phyloP scores from a whole-genome alignment of 1,140 invertebrate species.

The Nilaparvata lugens region DNA sequence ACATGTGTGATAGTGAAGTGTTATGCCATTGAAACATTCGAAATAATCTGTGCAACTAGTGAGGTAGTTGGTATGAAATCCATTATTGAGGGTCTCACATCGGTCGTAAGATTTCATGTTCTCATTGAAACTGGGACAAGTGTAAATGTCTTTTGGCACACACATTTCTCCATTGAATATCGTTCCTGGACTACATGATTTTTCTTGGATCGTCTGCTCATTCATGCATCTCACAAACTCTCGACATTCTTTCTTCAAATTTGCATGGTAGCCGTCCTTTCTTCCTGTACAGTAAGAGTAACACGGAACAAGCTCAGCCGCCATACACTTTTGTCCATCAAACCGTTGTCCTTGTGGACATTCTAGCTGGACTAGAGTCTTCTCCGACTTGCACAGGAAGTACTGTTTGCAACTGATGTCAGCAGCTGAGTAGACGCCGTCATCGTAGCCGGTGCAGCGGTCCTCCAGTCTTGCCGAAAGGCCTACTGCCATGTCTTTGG shows the following conservation, averaged over 20 bases:
- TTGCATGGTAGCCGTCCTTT: conserved; percentile 23
- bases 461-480: conserved; percentile 33
- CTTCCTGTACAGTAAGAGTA: conserved; percentile 23
- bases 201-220: conserved; percentile 19
- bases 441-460: conserved; percentile 8
- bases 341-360: conserved; percentile 25
- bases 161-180: conserved; percentile 36
- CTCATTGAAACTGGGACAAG: conserved; percentile 12
- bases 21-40: conserved; percentile 28
- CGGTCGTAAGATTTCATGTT: not conserved
- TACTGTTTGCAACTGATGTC: conserved; percentile 31
- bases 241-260: conserved; percentile 24
- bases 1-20: conserved; percentile 27
- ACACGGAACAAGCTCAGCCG: conserved; percentile 11
- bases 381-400: conserved; percentile 26
- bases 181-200: conserved; percentile 28
- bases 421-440: conserved; percentile 24
- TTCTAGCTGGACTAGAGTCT: conserved; percentile 31
- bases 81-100: conserved; percentile 16
- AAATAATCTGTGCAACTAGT: conserved; percentile 31
- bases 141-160: conserved; percentile 22
- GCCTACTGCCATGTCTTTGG: conserved; percentile 34
- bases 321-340: conserved; percentile 21
- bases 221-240: conserved; percentile 30
- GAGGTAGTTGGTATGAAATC: conserved; percentile 25